phyloP scores from a whole-genome alignment of 1,140 invertebrate genomes.

The Danaus melanippus region DNA sequence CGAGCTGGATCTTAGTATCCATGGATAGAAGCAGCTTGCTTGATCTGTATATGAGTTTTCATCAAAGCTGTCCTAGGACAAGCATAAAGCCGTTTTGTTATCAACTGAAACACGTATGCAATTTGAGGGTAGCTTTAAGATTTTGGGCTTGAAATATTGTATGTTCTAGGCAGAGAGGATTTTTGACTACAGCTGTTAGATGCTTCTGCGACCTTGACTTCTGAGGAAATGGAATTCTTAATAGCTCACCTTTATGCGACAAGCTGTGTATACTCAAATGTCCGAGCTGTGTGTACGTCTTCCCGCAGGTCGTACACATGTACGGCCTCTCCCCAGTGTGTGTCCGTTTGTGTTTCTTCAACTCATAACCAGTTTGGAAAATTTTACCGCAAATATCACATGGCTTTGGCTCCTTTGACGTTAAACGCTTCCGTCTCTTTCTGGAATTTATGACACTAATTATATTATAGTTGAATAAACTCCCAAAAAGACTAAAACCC shows the following conservation, averaged over 20 bases:
- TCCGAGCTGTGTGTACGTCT: slow-evolving; percentile 76
- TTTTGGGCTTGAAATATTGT: too few relatives aligned
- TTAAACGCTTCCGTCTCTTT: slow-evolving; percentile 27
- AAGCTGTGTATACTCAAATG: slow-evolving; percentile 47
- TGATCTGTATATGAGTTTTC: too few relatives aligned
- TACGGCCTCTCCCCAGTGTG: slow-evolving; percentile 86
- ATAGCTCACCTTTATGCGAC: slow-evolving; percentile 31
- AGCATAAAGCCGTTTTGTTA: too few relatives aligned
- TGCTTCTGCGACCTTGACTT: neutral
- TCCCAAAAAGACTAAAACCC: too few relatives aligned
- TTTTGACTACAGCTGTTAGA: neutral
- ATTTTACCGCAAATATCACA: slow-evolving; percentile 48
- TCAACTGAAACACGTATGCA: too few relatives aligned
- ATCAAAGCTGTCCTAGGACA: too few relatives aligned
- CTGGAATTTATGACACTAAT: slow-evolving; percentile 20
- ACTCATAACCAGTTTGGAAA: slow-evolving; percentile 46
- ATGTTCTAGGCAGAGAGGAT: too few relatives aligned
- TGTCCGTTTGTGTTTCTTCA: slow-evolving; percentile 77
- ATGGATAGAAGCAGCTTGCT: too few relatives aligned
- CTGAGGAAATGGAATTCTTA: neutral
- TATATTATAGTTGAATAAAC: too few relatives aligned
- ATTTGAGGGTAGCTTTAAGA: too few relatives aligned
- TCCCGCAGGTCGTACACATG: slow-evolving; percentile 78
- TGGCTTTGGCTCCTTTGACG: slow-evolving; percentile 28
- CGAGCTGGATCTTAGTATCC: too few relatives aligned